A percentile compares a stretch with the other conserved stretches of the same genome.
Conservation (phyloP, 2,113 vertebrate species). For the Apteryx owenii region DNA sequence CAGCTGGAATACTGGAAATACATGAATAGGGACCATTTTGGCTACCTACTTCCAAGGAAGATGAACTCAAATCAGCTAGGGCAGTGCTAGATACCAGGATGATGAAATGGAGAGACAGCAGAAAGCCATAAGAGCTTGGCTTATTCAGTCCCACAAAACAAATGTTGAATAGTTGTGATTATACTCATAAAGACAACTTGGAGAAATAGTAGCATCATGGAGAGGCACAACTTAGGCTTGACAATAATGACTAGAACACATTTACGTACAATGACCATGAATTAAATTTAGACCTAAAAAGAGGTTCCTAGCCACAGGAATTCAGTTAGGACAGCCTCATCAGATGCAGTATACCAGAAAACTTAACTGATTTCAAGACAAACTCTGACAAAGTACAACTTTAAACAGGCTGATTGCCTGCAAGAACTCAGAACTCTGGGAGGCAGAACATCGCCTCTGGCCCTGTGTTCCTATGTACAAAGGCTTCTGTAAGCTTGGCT, state of each 20-base stretch:
- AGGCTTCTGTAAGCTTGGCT: background rate
- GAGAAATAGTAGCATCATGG: background rate
- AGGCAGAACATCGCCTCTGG: background rate
- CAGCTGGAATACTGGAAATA: background rate
- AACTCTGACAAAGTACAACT: fast-evolving
- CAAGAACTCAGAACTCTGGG: background rate
- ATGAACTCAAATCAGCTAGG: background rate
- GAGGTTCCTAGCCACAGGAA: background rate
- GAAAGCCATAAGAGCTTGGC: background rate
- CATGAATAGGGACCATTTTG: fast-evolving
- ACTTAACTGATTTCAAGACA: background rate
- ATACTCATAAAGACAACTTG: background rate
- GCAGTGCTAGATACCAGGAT: background rate
- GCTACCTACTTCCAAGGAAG: background rate
- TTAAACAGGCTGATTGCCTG: background rate
- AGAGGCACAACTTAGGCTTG: background rate
- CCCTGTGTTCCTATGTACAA: background rate
- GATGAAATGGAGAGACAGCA: background rate
- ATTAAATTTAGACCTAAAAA: background rate
- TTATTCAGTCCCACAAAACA: background rate
- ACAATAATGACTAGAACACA: fast-evolving
- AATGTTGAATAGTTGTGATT: background rate
- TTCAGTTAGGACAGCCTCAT: background rate
- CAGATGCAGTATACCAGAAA: background rate
- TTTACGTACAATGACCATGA: background rate